Percentiles rank a stretch among this genome's conserved stretches.
Evolutionary conservation across 1,140 invertebrate species (phyloP).

Genomic region (Macrosteles quadrilineatus): DNA sequence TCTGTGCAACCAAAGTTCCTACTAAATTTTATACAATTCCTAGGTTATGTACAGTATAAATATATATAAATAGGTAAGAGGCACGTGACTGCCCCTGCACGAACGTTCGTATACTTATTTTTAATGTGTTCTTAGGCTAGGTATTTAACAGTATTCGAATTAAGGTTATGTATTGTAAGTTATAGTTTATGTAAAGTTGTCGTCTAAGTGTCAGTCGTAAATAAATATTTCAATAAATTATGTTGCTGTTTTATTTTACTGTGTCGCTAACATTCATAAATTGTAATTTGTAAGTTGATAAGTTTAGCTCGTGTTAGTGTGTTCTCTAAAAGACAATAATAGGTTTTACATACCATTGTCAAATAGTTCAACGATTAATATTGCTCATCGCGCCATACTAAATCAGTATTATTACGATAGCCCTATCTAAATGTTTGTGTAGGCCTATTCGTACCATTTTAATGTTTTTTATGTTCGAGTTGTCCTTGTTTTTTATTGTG

Average conservation of each 20-base stretch:
- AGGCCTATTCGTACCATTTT: too few species aligned
- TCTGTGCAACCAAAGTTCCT: slow-evolving; percentile 16
- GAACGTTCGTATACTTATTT: slow-evolving; percentile 24
- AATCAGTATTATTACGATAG: too few species aligned
- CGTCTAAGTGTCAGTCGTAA: slow-evolving; percentile 18
- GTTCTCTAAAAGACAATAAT: too few species aligned
- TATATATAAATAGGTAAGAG: slow-evolving; percentile 24
- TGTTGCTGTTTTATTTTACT: not conserved
- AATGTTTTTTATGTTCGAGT: too few species aligned
- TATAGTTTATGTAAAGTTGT: slow-evolving; percentile 26
- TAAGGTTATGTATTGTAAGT: slow-evolving; percentile 26
- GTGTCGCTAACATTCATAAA: too few species aligned
- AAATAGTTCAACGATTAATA: too few species aligned
- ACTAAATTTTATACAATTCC: slow-evolving; percentile 19
- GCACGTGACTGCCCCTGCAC: slow-evolving; percentile 13
- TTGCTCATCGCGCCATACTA: too few species aligned
- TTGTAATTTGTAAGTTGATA: too few species aligned
- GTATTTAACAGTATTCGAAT: slow-evolving; percentile 25
- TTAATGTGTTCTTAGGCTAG: slow-evolving; percentile 24
- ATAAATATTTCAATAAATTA: slow-evolving; percentile 20
- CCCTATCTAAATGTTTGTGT: too few species aligned
- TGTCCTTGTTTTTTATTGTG: too few species aligned
- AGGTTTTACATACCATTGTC: too few species aligned
- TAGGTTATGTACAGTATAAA: slow-evolving; percentile 27
- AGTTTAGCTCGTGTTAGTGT: too few species aligned